These are phyloP conservation scores for Mesaphorura yosii DNA, from an alignment of 1,140 invertebrate genomes.

Conservation along the genomic window DNA sequence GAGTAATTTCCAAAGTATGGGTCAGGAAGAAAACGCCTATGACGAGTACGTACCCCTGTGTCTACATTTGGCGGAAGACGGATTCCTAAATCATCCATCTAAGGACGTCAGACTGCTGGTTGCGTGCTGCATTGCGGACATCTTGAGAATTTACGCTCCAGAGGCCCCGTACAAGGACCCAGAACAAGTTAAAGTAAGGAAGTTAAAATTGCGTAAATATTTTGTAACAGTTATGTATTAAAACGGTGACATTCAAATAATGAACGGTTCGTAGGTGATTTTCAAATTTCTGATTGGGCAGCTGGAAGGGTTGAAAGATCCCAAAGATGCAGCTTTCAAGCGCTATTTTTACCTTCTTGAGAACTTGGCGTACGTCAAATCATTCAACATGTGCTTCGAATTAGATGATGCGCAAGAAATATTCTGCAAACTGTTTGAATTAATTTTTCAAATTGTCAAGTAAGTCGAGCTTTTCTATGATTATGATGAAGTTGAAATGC, in stretches of 20 bases:
- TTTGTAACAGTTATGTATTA: neutral
- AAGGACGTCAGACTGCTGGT: slow-evolving; percentile 88
- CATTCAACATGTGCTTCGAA: slow-evolving; percentile 98
- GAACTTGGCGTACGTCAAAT: slow-evolving; percentile 95
- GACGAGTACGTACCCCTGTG: slow-evolving; percentile 86
- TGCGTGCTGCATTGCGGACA: slow-evolving; percentile 94
- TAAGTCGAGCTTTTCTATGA: too few species aligned
- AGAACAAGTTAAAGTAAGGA: slow-evolving; percentile 65
- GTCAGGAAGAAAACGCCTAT: slow-evolving; percentile 87
- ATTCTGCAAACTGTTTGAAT: slow-evolving; percentile 80
- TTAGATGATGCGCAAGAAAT: slow-evolving; percentile 94
- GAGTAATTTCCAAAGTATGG: slow-evolving; percentile 89
- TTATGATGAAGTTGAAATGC: too few species aligned
- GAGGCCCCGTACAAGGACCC: slow-evolving; percentile 94
- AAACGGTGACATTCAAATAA: neutral
- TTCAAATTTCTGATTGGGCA: slow-evolving; percentile 94
- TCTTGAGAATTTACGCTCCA: slow-evolving; percentile 93
- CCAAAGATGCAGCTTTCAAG: slow-evolving; percentile 94
- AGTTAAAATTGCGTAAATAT: neutral
- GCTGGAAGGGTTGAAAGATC: slow-evolving; percentile 82
- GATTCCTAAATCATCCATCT: slow-evolving; percentile 77
- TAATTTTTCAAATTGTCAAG: slow-evolving; percentile 97
- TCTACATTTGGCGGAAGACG: slow-evolving; percentile 83
- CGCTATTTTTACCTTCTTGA: slow-evolving; percentile 91
- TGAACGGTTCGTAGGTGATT: slow-evolving; percentile 55